Percentiles rank a stretch among this genome's conserved stretches.
phyloP scores from a whole-genome alignment of 2,113 vertebrate species.

The Motacilla alba region DNA sequence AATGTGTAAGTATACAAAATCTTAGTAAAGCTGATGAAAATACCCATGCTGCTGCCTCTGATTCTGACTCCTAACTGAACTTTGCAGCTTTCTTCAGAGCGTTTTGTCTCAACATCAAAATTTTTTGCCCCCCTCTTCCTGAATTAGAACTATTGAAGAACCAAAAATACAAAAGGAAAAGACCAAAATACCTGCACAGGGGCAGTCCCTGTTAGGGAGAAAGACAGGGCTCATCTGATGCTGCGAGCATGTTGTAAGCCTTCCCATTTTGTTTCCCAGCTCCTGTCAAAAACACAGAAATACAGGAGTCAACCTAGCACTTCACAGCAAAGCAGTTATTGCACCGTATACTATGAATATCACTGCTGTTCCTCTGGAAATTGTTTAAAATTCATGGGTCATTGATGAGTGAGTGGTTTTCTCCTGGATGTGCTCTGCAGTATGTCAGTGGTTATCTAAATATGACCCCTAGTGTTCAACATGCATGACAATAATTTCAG shows the following conservation, averaged over 20 bases:
- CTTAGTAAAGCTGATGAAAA: not conserved
- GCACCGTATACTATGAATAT: not conserved
- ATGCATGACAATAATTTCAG: not conserved
- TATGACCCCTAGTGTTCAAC: slow-evolving; percentile 72
- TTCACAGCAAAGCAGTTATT: not conserved
- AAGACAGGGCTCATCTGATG: not conserved
- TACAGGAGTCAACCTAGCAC: not conserved
- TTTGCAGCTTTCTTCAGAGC: not conserved
- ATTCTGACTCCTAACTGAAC: not conserved
- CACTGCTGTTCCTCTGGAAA: not conserved
- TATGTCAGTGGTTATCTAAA: slow-evolving; percentile 63
- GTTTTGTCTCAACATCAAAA: not conserved
- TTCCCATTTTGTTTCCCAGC: not conserved
- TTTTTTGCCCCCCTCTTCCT: not conserved
- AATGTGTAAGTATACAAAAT: not conserved
- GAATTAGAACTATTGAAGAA: not conserved
- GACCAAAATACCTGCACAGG: not conserved
- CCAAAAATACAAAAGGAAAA: not conserved
- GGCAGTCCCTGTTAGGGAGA: not conserved
- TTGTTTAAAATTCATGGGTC: not conserved
- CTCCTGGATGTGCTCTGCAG: not conserved
- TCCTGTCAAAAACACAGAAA: not conserved
- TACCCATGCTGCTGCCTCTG: not conserved
- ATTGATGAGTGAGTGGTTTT: not conserved
- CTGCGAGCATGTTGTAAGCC: not conserved